Evolutionary conservation across 2,888 invertebrate genomes (phyloP).

Genomic region (Aphodius sticticus): DNA sequence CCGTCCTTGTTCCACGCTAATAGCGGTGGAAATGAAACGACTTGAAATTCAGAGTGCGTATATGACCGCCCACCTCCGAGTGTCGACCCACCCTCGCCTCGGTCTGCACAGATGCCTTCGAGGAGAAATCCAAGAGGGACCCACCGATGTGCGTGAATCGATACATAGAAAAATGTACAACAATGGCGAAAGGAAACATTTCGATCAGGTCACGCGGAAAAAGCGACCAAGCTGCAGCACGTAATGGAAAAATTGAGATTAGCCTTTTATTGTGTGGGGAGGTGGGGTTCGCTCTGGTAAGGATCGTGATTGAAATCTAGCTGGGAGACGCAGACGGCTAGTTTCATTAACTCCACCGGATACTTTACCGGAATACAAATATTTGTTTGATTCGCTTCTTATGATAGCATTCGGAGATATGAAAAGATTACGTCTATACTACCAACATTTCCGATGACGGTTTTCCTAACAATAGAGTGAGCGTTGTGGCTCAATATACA

Average conservation of each 20-base stretch:
- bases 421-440: neutral
- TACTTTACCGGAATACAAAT: conserved; percentile 4
- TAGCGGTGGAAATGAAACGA: conserved; percentile 17
- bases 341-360: neutral
- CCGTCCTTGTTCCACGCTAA: conserved; percentile 21
- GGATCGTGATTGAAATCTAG: neutral
- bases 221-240: neutral
- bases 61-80: neutral
- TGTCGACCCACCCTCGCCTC: neutral
- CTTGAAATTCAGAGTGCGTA: conserved; percentile 24
- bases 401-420: neutral
- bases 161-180: conserved; percentile 4
- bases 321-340: neutral
- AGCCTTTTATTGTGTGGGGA: conserved; percentile 4
- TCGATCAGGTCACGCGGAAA: neutral
- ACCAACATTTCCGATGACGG: neutral
- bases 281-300: neutral
- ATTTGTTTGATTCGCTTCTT: neutral
- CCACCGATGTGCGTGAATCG: neutral
- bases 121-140: neutral
- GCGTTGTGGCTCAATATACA: no score
- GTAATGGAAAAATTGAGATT: neutral
- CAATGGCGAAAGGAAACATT: neutral
- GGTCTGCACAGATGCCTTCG: neutral
- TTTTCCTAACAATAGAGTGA: neutral